A percentile compares a stretch with the other conserved stretches of the same genome.
These are phyloP conservation scores for Nipponacmea schrenckii DNA, from an alignment of 2,888 invertebrate species.

Conservation along the genomic window DNA sequence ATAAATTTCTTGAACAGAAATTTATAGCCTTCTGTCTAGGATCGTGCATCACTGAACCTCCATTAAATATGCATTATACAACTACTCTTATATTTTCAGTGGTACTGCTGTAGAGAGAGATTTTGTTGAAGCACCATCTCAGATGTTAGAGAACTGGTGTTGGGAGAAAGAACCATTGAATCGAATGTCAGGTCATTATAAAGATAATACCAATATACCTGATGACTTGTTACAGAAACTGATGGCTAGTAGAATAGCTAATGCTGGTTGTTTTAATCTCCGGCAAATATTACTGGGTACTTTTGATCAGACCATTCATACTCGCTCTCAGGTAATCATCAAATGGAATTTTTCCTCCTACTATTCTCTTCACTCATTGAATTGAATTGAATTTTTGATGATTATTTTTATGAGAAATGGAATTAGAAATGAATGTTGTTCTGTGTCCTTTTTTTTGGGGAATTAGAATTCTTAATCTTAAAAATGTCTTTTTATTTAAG, in stretches of 20 bases:
- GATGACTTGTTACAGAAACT: slow-evolving; percentile 68
- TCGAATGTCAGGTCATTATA: slow-evolving; percentile 70
- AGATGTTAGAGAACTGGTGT: slow-evolving; percentile 72
- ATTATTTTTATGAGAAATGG: not conserved
- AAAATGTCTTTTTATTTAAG: too few relatives aligned
- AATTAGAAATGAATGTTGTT: not conserved
- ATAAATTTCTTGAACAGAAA: too few relatives aligned
- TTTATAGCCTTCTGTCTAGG: too few relatives aligned
- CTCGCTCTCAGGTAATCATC: slow-evolving; percentile 47
- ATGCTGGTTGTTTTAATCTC: slow-evolving; percentile 69
- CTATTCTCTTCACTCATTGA: too few relatives aligned
- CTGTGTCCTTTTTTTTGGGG: not conserved
- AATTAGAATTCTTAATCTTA: too few relatives aligned
- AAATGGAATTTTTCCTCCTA: not conserved
- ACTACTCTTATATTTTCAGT: slow-evolving; percentile 53
- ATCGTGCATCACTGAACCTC: too few relatives aligned
- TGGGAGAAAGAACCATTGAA: slow-evolving; percentile 70
- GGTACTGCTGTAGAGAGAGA: slow-evolving; percentile 70
- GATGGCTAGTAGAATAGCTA: slow-evolving; percentile 68
- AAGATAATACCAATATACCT: slow-evolving; percentile 65
- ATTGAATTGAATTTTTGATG: too few relatives aligned
- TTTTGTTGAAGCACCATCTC: slow-evolving; percentile 72
- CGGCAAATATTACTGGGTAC: slow-evolving; percentile 69
- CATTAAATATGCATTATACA: too few relatives aligned
- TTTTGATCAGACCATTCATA: slow-evolving; percentile 70